Evolutionary conservation across 2,113 vertebrate species (phyloP).

Genomic region (Zosterops borbonicus): DNA sequence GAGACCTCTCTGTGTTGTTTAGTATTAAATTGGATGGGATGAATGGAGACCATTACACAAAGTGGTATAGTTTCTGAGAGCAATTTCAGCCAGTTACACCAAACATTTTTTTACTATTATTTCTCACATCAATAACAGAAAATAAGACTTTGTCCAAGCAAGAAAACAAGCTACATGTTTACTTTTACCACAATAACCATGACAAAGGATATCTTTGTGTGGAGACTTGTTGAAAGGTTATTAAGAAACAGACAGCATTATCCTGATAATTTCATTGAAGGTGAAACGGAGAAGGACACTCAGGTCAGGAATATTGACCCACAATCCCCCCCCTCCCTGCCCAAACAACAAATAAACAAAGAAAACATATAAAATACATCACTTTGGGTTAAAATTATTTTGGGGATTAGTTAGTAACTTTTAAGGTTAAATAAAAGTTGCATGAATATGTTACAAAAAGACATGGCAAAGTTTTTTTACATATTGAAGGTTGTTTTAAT

Average conservation of each 20-base stretch:
- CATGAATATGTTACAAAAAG: not conserved
- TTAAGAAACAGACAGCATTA: not conserved
- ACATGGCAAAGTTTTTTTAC: not conserved
- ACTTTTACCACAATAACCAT: not conserved
- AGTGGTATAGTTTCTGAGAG: not conserved
- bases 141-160: not conserved
- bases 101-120: not conserved
- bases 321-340: too few relatives aligned
- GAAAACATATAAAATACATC: not conserved
- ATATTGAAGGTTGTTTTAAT: not conserved
- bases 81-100: not conserved
- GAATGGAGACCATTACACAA: not conserved
- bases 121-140: not conserved
- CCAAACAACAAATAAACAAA: not conserved
- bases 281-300: not conserved
- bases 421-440: not conserved
- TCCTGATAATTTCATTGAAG: not conserved
- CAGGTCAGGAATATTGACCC: not conserved
- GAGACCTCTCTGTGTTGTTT: not conserved
- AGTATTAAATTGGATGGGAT: not conserved
- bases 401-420: not conserved
- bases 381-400: not conserved
- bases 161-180: not conserved
- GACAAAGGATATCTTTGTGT: not conserved
- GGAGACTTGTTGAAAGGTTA: not conserved